Evolutionary conservation across 1,140 invertebrate genomes (phyloP), one percentile per base, ranked within the genome.

Genomic region (Cryptotermes secundus): DNA sequence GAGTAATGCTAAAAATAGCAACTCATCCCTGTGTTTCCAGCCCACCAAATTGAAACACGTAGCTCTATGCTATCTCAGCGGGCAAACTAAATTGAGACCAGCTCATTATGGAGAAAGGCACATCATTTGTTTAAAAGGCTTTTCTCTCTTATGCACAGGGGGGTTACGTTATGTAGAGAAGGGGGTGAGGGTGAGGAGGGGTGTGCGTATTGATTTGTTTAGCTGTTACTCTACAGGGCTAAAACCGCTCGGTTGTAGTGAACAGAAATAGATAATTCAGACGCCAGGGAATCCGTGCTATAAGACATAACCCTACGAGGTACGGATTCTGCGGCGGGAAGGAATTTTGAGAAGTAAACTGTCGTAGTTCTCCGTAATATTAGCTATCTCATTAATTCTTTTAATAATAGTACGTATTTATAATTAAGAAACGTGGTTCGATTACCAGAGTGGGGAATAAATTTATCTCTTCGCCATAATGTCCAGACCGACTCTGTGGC

Each of bases 81-180:
- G 59, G 59, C 59, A 72, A 72, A 72, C 59, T 72, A 72, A 72
- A 72, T 72, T 72, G 59, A 72, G 59, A 72, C n/a, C 26, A 72
- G 59, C 59, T 72, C 59, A 72, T 72, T 72, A 72, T 72, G 26
- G 59, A 26, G 59, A 72, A 31, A 72, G 59, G 59, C 59, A 72
- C 59, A 72, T 72, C 59, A 72, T 72, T 72, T 72, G 59, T 72
- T 72, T 72, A 72, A 72, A 72, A 72, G 59, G 59, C 59, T 72
- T 72, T 72, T 72, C 59, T 72, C 59, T 72, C 59, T 72, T 72
- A 72, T 72, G 59, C 59, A 72, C 59, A 72, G 59, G 59, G 59
- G 59, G 59, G 59, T 72, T 72, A 31, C 59, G 59, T 72, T 72
- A 31, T 72, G 31, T 72, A 72, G 59, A 7, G 59, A 72, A 31